Evolutionary conservation across 1,140 invertebrate species (phyloP).

Genomic region (Lasioglossum albipes): DNA sequence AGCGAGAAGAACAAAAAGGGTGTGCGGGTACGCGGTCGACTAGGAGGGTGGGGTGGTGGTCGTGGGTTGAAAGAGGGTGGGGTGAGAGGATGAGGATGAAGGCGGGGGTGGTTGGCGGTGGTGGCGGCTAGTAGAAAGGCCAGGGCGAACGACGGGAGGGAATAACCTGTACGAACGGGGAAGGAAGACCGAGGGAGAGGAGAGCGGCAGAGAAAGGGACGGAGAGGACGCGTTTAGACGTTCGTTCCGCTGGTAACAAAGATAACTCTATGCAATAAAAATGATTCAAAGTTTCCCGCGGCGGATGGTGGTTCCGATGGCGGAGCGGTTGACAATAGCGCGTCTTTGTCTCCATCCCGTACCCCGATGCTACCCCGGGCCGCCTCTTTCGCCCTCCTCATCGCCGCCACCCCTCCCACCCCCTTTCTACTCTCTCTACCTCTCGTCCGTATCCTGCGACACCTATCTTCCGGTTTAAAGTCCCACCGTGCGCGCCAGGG

Average conservation of each 20-base stretch:
- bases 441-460: slow-evolving; percentile 75
- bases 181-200: slow-evolving; percentile 27
- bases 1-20: slow-evolving; percentile 64
- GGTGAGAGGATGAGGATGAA: slow-evolving; percentile 24
- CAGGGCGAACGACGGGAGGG: slow-evolving; percentile 43
- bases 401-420: slow-evolving; percentile 53
- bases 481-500: slow-evolving; percentile 75
- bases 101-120: slow-evolving; percentile 30
- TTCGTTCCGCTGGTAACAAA: slow-evolving; percentile 80
- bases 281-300: slow-evolving; percentile 82
- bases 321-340: slow-evolving; percentile 79
- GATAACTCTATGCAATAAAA: slow-evolving; percentile 82
- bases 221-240: slow-evolving; percentile 76
- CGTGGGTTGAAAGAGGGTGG: too few species aligned
- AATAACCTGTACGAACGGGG: slow-evolving; percentile 48
- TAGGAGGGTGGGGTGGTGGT: too few species aligned
- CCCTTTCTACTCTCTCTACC: slow-evolving; percentile 58
- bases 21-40: slow-evolving; percentile 46
- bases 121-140: slow-evolving; percentile 54
- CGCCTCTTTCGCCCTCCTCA: slow-evolving; percentile 67
- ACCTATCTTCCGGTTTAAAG: slow-evolving; percentile 81
- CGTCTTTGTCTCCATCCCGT: slow-evolving; percentile 78
- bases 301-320: slow-evolving; percentile 81
- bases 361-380: slow-evolving; percentile 52
- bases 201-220: slow-evolving; percentile 37